Evolutionary conservation across 2,113 vertebrate genomes (phyloP).

Genomic region (Percopsis transmontana): DNA sequence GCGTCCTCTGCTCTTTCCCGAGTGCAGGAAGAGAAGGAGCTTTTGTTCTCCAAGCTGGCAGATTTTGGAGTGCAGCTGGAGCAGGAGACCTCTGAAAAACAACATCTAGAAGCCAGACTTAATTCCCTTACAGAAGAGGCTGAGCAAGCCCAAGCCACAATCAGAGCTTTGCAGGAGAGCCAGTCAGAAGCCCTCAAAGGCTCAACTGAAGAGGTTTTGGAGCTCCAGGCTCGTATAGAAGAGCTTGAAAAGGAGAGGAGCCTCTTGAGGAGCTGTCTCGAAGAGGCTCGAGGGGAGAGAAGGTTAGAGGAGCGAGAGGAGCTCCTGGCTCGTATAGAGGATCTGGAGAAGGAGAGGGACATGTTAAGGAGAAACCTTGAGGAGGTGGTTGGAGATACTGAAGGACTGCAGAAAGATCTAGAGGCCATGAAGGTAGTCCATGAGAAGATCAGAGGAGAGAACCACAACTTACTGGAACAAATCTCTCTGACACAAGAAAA

Average conservation of each 20-base stretch:
- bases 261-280: slow-evolving; percentile 68
- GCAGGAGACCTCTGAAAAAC: slow-evolving; percentile 68
- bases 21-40: slow-evolving; percentile 60
- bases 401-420: slow-evolving; percentile 81
- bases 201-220: slow-evolving; percentile 31
- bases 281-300: slow-evolving; percentile 71
- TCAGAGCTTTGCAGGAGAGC: slow-evolving; percentile 73
- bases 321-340: slow-evolving; percentile 74
- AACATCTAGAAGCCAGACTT: slow-evolving; percentile 63
- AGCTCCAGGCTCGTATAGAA: slow-evolving; percentile 48
- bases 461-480: slow-evolving; percentile 76
- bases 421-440: slow-evolving; percentile 79
- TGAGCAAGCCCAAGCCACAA: slow-evolving; percentile 20
- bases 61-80: slow-evolving; percentile 73
- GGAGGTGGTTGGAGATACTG: slow-evolving; percentile 78
- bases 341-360: slow-evolving; percentile 79
- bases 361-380: slow-evolving; percentile 80
- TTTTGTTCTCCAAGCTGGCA: slow-evolving; percentile 58
- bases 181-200: slow-evolving; percentile 29
- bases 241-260: slow-evolving; percentile 69
- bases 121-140: slow-evolving; percentile 73
- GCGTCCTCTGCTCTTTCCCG: slow-evolving; percentile 68
- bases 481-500: slow-evolving; percentile 70
- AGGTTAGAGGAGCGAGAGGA: slow-evolving; percentile 64
- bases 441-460: slow-evolving; percentile 83